Conservation (phyloP, 2,797 vertebrate species). For the Catamblyrhynchus diadema region DNA sequence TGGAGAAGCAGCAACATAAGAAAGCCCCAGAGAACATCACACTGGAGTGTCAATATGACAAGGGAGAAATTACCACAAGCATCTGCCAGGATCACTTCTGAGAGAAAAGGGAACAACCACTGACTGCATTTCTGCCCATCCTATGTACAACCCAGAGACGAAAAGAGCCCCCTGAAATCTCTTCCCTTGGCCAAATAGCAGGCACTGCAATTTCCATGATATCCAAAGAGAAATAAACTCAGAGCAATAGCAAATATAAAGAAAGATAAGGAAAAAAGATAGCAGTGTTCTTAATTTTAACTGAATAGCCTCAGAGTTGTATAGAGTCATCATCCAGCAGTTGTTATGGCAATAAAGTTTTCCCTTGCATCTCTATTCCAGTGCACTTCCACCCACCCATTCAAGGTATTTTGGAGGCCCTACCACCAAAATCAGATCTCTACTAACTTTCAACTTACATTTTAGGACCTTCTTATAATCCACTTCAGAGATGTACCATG, state of each 20-base stretch:
- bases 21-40: slow-evolving; percentile 10
- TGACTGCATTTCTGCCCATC: background rate
- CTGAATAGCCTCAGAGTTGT: background rate
- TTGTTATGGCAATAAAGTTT: slow-evolving; percentile 48
- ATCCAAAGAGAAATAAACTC: background rate
- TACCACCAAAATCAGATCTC: background rate
- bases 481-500: background rate
- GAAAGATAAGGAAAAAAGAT: background rate
- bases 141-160: background rate
- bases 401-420: slow-evolving; percentile 2
- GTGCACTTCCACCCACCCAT: slow-evolving; percentile 14
- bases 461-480: background rate
- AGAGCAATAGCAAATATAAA: background rate
- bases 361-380: background rate
- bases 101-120: background rate
- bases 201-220: background rate
- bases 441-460: background rate
- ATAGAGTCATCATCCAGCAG: background rate
- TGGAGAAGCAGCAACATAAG: background rate
- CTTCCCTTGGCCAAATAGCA: background rate
- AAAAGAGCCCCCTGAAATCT: background rate
- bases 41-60: background rate
- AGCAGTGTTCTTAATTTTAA: background rate
- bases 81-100: background rate
- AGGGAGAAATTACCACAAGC: background rate